These are phyloP conservation scores for Tragopan temminckii DNA, from an alignment of 2,797 vertebrate genomes.

Conservation along the genomic window DNA sequence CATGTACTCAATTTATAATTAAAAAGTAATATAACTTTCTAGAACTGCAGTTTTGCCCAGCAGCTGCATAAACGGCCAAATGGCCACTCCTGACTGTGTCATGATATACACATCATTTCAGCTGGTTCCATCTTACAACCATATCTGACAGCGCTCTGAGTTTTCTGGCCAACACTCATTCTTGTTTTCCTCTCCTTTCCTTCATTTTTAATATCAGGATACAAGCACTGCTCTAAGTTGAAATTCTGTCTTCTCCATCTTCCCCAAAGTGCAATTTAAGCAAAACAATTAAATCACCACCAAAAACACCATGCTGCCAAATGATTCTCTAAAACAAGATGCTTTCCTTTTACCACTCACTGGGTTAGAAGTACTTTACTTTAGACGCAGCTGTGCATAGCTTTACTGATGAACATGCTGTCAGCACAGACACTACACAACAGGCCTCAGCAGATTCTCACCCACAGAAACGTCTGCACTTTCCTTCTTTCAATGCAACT, in stretches of 20 bases:
- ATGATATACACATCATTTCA: neutral
- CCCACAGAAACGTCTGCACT: neutral
- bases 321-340: neutral
- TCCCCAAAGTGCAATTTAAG: neutral
- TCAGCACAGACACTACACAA: neutral
- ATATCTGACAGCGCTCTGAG: neutral
- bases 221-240: neutral
- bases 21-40: neutral
- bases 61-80: neutral
- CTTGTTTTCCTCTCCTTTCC: neutral
- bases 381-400: neutral
- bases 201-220: neutral
- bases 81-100: neutral
- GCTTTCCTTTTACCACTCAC: neutral
- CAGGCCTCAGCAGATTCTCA: neutral
- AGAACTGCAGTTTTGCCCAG: neutral
- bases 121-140: neutral
- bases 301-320: neutral
- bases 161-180: rapidly evolving
- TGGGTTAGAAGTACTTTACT: neutral
- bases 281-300: neutral
- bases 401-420: neutral
- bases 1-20: neutral
- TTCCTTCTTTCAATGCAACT: neutral
- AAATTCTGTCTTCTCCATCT: neutral